These are phyloP conservation scores for Phenganax marumi DNA, from an alignment of 92 coral and sea anemone genomes.

Conservation along the genomic window DNA sequence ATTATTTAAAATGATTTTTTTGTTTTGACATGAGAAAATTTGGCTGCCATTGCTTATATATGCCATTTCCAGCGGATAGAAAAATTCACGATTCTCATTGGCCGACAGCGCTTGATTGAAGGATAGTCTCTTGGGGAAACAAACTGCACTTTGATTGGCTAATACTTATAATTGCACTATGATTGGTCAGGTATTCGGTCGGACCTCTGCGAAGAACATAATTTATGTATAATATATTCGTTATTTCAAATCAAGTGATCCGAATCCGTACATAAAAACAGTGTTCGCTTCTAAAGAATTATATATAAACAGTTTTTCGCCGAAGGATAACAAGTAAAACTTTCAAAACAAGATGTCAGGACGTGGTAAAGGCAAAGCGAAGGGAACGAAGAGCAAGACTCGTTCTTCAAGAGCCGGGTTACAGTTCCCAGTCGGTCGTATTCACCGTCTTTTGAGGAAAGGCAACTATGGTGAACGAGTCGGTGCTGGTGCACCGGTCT, in stretches of 20 bases:
- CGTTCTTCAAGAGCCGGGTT: conserved; percentile 79
- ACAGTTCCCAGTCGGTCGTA: conserved; percentile 80
- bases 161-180: not conserved
- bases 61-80: conserved; percentile 12
- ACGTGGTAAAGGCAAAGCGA: conserved; percentile 76
- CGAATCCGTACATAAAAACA: conserved; percentile 12
- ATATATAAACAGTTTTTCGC: not conserved
- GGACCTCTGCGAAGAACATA: conserved; percentile 30
- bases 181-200: conserved; percentile 24
- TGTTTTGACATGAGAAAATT: not conserved
- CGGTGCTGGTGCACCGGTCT: conserved; percentile 75
- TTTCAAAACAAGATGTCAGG: conserved; percentile 64
- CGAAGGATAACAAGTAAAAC: not conserved
- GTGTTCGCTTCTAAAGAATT: not conserved
- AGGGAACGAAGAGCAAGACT: conserved; percentile 72
- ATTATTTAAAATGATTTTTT: too few relatives aligned
- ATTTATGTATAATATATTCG: not conserved
- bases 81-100: conserved; percentile 2
- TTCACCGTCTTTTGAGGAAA: conserved; percentile 71
- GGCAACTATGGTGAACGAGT: conserved; percentile 74
- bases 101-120: not conserved
- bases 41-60: conserved; percentile 9
- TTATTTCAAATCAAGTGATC: conserved; percentile 11
- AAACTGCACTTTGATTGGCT: conserved; percentile 1
- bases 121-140: not conserved